phyloP scores from a whole-genome alignment of 1,140 invertebrate species.

The Temnothorax longispinosus region DNA sequence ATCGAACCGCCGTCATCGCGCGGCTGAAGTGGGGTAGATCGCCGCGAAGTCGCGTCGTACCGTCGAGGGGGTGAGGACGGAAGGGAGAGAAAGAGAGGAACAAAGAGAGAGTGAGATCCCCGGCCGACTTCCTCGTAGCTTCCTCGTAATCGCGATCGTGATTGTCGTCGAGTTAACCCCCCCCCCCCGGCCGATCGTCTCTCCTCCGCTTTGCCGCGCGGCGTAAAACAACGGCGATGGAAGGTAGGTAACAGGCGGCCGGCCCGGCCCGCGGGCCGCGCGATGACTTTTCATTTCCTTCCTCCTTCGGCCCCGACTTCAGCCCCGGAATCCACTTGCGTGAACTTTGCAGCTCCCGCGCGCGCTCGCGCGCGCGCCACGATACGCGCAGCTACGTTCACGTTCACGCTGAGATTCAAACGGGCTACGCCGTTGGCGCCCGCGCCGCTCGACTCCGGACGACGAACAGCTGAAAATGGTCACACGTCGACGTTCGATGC shows the following conservation, averaged over 20 bases:
- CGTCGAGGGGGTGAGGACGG: not conserved
- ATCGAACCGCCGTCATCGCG: conserved; percentile 76
- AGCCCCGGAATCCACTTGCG: not conserved
- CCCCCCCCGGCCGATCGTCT: conserved; percentile 32
- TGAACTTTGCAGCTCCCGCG: not conserved
- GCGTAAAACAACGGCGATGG: not conserved
- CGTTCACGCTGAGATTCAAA: conserved; percentile 8
- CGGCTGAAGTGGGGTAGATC: conserved; percentile 50
- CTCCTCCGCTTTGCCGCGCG: conserved; percentile 7
- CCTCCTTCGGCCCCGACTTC: not conserved
- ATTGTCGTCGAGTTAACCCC: conserved; percentile 66
- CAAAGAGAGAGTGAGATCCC: conserved; percentile 50
- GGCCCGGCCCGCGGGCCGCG: not conserved
- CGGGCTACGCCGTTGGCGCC: not conserved
- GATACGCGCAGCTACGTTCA: not conserved
- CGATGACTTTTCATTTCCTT: conserved; percentile 16
- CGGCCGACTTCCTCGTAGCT: conserved; percentile 80
- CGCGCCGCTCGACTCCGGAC: not conserved
- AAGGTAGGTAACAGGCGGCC: not conserved
- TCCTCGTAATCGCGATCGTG: conserved; percentile 75
- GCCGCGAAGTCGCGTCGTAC: not conserved
- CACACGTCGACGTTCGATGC: not conserved
- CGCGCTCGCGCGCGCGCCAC: not conserved
- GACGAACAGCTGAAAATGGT: not conserved
- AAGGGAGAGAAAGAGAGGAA: conserved; percentile 48